Evolutionary conservation across 2,797 vertebrate genomes (phyloP).

Genomic region (Threskiornis aethiopicus): DNA sequence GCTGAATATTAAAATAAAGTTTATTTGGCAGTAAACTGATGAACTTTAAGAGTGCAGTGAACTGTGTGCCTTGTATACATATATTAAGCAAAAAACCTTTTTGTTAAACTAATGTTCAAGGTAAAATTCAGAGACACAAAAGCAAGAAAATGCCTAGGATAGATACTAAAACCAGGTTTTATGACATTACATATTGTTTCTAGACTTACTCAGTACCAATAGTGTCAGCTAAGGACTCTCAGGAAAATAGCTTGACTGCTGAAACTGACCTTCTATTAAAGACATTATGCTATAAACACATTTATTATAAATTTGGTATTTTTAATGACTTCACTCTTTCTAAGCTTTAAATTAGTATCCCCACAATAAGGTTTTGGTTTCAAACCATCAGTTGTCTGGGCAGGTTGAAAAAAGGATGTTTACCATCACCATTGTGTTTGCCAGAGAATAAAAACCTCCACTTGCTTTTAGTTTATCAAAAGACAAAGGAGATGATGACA

Average conservation of each 20-base stretch:
- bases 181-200: neutral
- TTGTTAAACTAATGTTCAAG: neutral
- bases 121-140: neutral
- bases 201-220: neutral
- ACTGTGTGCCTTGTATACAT: neutral
- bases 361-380: neutral
- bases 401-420: neutral
- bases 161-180: neutral
- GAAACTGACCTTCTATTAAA: neutral
- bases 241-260: neutral
- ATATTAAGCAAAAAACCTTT: neutral
- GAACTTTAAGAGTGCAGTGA: slow-evolving; percentile 15
- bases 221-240: neutral
- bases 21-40: slow-evolving; percentile 54
- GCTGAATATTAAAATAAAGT: slow-evolving; percentile 17
- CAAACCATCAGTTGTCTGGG: neutral
- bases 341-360: neutral
- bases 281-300: neutral
- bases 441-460: neutral
- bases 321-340: neutral
- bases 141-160: neutral
- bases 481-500: neutral
- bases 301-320: neutral
- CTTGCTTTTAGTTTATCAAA: neutral
- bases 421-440: neutral